These are phyloP conservation scores for Chascanopsetta lugubris DNA, from an alignment of 2,113 vertebrate species.

Conservation along the genomic window DNA sequence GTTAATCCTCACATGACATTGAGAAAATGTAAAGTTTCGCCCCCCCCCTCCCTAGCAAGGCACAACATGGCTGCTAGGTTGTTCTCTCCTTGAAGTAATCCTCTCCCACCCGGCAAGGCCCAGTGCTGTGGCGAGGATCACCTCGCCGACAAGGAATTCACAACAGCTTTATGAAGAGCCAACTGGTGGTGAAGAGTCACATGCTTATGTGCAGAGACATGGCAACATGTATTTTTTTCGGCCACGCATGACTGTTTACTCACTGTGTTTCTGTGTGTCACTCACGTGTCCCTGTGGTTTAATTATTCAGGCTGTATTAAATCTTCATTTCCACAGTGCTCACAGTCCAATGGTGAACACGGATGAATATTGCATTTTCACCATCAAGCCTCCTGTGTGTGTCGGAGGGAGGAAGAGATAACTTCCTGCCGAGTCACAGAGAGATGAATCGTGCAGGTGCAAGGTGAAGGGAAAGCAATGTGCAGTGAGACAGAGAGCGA, in stretches of 20 bases:
- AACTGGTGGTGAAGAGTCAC: conserved; percentile 29
- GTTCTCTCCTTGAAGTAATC: conserved; percentile 51
- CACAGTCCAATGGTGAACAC: conserved; percentile 71
- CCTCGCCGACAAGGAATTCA: conserved; percentile 27
- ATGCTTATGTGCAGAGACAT: conserved; percentile 9
- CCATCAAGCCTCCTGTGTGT: conserved; percentile 32
- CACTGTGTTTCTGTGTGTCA: conserved; percentile 42
- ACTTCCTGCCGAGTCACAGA: conserved; percentile 58
- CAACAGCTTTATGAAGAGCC: conserved; percentile 45
- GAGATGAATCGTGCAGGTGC: conserved; percentile 35
- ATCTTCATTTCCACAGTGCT: conserved; percentile 77
- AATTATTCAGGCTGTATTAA: conserved; percentile 83
- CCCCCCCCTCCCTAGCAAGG: conserved; percentile 6
- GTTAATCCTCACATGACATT: conserved; percentile 44
- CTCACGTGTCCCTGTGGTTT: conserved; percentile 71
- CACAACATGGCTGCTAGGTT: conserved; percentile 14
- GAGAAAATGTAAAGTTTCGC: conserved; percentile 26
- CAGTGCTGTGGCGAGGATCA: conserved; percentile 24
- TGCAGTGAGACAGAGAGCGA: conserved; percentile 11
- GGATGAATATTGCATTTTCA: conserved; percentile 71
- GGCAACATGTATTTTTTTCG: conserved; percentile 21
- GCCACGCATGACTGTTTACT: conserved; percentile 25
- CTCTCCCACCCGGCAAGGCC: conserved; percentile 10
- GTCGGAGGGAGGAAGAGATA: conserved; percentile 32
- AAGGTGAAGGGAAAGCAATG: conserved; percentile 41